A percentile compares a stretch with the other conserved stretches of the same genome.
Evolutionary conservation across 2,888 invertebrate genomes (phyloP).

Genomic region (Lutraria lutraria): DNA sequence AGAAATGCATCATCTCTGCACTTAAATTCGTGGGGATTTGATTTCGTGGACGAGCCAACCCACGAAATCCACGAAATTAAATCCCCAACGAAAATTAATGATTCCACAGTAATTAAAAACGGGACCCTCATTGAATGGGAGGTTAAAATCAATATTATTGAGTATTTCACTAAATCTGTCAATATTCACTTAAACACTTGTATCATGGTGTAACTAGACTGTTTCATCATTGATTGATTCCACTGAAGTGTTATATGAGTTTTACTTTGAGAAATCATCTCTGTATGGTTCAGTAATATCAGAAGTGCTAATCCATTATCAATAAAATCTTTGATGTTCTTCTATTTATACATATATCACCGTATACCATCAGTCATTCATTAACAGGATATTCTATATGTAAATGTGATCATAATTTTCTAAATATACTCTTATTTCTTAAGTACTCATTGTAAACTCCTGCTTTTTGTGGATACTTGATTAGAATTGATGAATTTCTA

Average conservation of each 20-base stretch:
- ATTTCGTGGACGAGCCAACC: too few relatives aligned
- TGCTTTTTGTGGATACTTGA: background rate
- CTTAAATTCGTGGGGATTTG: too few relatives aligned
- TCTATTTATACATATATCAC: background rate
- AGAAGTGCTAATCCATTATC: background rate
- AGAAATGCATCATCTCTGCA: too few relatives aligned
- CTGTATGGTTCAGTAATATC: background rate
- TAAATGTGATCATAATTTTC: background rate
- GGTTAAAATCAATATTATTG: too few relatives aligned
- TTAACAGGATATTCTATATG: background rate
- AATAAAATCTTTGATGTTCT: background rate
- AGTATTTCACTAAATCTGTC: background rate
- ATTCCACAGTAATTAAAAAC: too few relatives aligned
- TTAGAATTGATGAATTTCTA: background rate
- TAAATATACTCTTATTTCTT: background rate
- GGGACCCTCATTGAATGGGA: background rate
- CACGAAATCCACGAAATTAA: too few relatives aligned
- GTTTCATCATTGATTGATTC: background rate
- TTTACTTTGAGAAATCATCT: background rate
- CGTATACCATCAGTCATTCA: background rate
- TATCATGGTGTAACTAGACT: background rate
- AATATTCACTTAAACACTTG: background rate
- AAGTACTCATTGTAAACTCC: background rate
- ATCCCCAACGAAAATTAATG: too few relatives aligned
- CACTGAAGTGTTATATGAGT: background rate